These are phyloP conservation scores for Muschampia plurimacula DNA, from an alignment of 2,888 invertebrate species.

Conservation along the genomic window DNA sequence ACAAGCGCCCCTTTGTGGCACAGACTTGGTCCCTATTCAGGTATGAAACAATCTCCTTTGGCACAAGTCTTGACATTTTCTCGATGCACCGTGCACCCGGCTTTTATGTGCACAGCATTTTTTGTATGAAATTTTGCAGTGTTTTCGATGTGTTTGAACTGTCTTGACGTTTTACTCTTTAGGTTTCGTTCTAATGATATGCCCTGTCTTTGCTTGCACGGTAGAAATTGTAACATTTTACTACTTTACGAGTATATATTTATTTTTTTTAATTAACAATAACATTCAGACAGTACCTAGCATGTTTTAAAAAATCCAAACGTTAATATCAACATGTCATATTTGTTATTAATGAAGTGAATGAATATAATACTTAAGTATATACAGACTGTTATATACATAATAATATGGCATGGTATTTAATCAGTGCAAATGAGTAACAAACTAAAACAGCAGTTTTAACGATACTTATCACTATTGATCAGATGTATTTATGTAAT, in stretches of 20 bases:
- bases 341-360: constrained; percentile 23
- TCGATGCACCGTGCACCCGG: constrained; percentile 77
- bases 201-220: constrained; percentile 59
- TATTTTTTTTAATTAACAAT: neutral
- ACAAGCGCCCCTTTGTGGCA: constrained; percentile 80
- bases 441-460: constrained; percentile 27
- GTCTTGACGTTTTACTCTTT: constrained; percentile 16
- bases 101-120: constrained; percentile 75
- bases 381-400: constrained; percentile 17
- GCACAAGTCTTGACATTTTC: constrained; percentile 70
- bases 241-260: constrained; percentile 29
- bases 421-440: constrained; percentile 28
- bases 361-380: constrained; percentile 32
- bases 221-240: constrained; percentile 55
- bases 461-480: constrained; percentile 17
- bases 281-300: constrained; percentile 8
- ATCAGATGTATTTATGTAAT: constrained; percentile 16
- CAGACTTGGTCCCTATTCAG: constrained; percentile 83
- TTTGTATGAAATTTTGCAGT: constrained; percentile 53
- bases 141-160: constrained; percentile 58
- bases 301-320: constrained; percentile 21
- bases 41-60: constrained; percentile 77
- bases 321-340: constrained; percentile 18
- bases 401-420: constrained; percentile 41
- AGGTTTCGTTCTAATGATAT: constrained; percentile 27